Conservation (phyloP, 2,888 invertebrate species). For the Cremastinae sp. region DNA sequence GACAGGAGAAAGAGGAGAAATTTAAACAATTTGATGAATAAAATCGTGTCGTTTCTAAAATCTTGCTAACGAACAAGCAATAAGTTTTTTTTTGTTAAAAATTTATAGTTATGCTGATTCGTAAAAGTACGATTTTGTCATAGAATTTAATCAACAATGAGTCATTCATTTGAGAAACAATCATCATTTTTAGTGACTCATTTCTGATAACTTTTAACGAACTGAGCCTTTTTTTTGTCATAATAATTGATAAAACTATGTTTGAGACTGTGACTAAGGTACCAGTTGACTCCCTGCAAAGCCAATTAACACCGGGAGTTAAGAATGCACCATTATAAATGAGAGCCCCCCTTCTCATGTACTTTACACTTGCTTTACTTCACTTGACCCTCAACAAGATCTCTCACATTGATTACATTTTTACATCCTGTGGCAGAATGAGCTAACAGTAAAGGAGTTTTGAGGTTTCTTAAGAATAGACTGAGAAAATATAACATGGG, state of each 20-base stretch:
- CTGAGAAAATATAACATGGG: conserved; percentile 17
- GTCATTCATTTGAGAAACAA: too few relatives aligned
- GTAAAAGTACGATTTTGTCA: too few relatives aligned
- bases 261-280: conserved; percentile 20
- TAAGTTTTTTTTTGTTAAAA: too few relatives aligned
- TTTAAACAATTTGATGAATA: too few relatives aligned
- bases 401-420: conserved; percentile 73
- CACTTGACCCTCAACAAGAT: conserved; percentile 69
- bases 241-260: conserved; percentile 30
- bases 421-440: conserved; percentile 55
- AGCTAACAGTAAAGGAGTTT: conserved; percentile 27
- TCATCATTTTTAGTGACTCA: background rate
- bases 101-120: too few relatives aligned
- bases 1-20: too few relatives aligned
- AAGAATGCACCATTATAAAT: conserved; percentile 47
- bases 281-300: conserved; percentile 8
- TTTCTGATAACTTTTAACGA: conserved; percentile 10
- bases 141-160: too few relatives aligned
- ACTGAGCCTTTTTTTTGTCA: background rate
- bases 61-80: too few relatives aligned
- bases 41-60: too few relatives aligned
- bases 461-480: conserved; percentile 26
- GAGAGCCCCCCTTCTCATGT: background rate
- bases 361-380: conserved; percentile 55
- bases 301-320: conserved; percentile 36